Conservation (phyloP, 2,797 vertebrate genomes). For the Schizopygopsis pylzovi region DNA sequence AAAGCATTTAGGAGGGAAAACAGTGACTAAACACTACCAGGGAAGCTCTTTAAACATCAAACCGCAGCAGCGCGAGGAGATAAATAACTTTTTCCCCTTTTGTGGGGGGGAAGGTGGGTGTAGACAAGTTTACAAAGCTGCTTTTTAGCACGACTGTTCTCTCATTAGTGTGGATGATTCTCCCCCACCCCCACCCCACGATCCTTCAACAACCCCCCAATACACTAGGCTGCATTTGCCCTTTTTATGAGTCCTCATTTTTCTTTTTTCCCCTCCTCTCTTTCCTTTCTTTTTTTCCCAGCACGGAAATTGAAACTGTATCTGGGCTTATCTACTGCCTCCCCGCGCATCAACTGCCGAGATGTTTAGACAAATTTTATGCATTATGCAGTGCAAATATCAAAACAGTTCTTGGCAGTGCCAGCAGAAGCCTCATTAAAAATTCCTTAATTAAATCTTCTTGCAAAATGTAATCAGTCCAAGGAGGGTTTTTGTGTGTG, state of each 20-base stretch:
- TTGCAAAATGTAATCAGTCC: conserved; percentile 91
- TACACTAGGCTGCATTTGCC: conserved; percentile 77
- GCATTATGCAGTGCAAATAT: conserved; percentile 92
- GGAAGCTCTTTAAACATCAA: conserved; percentile 77
- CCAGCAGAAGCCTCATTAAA: conserved; percentile 90
- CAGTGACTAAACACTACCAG: conserved; percentile 73
- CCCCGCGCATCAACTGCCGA: conserved; percentile 87
- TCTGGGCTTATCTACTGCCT: conserved; percentile 87
- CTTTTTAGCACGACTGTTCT: conserved; percentile 74
- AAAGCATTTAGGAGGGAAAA: conserved; percentile 81
- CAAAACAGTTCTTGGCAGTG: conserved; percentile 91
- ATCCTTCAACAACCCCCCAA: conserved; percentile 55
- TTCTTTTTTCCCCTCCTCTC: conserved; percentile 71
- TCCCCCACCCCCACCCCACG: conserved; percentile 38
- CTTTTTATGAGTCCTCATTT: conserved; percentile 84
- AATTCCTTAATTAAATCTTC: conserved; percentile 93
- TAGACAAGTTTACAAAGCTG: conserved; percentile 73
- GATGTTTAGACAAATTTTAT: conserved; percentile 92
- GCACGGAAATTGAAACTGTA: conserved; percentile 90
- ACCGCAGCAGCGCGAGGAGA: conserved; percentile 63
- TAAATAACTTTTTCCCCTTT: conserved; percentile 70
- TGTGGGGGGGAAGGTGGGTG: conserved; percentile 59
- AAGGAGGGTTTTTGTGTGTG: conserved; percentile 81
- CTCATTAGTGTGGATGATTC: conserved; percentile 76
- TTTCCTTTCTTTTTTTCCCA: conserved; percentile 74